A percentile compares a stretch with the other conserved stretches of the same genome.
These are phyloP conservation scores for Pavo muticus DNA, from an alignment of 2,113 vertebrate species.

Conservation along the genomic window DNA sequence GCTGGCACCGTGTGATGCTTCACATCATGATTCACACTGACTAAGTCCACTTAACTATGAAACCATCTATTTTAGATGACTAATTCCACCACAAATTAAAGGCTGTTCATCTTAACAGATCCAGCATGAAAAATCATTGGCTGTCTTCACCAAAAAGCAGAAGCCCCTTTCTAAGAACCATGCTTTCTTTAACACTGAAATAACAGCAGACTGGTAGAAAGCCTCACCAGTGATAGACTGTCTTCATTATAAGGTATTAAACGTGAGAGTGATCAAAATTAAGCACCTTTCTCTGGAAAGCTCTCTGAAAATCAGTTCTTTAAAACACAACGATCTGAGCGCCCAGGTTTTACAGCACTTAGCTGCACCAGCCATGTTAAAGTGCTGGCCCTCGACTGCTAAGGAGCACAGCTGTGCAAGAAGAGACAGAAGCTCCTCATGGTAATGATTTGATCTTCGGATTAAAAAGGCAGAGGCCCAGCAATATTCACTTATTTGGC, in stretches of 20 bases:
- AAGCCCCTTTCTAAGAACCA: background rate
- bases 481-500: conserved; percentile 33
- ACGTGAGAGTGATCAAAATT: background rate
- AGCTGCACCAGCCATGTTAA: background rate
- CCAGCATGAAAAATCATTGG: conserved; percentile 9
- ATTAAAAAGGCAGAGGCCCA: conserved; percentile 10
- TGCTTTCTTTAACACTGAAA: conserved; percentile 7
- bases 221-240: background rate
- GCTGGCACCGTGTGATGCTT: background rate
- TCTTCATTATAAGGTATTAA: background rate
- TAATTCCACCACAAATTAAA: conserved; percentile 41
- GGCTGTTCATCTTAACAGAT: background rate
- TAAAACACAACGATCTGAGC: background rate
- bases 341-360: conserved; percentile 18
- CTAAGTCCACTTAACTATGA: background rate
- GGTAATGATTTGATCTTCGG: conserved; percentile 43
- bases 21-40: background rate
- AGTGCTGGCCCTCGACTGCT: conserved; percentile 4
- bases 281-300: conserved; percentile 30
- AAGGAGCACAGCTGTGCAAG: background rate
- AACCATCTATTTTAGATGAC: background rate
- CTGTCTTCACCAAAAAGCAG: background rate
- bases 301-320: background rate
- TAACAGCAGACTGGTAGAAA: background rate
- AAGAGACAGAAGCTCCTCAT: conserved; percentile 7